Percentiles rank a stretch among this genome's conserved stretches.
These are phyloP conservation scores for Heliothis virescens DNA, from an alignment of 1,140 invertebrate genomes.

Conservation along the genomic window DNA sequence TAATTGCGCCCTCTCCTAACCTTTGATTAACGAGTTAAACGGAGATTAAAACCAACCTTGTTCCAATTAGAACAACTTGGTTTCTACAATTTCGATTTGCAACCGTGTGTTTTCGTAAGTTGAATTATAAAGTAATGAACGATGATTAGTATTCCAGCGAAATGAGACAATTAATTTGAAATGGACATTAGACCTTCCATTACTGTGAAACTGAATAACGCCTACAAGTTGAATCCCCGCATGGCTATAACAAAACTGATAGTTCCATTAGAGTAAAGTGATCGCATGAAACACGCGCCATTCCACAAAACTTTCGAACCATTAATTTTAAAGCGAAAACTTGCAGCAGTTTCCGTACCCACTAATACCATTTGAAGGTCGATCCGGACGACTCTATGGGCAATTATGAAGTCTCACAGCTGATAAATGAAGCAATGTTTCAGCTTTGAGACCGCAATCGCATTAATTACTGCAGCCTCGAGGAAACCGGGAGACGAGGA, in stretches of 20 bases:
- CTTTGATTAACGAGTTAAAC: constrained; percentile 2
- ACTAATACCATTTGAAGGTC: constrained; percentile 24
- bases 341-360: constrained; percentile 11
- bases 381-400: constrained; percentile 21
- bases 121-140: no score
- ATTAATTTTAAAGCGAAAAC: constrained; percentile 36
- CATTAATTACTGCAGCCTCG: constrained; percentile 19
- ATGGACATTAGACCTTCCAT: no score
- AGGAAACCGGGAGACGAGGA: not conserved
- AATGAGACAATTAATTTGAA: no score
- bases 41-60: not conserved
- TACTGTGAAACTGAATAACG: no score
- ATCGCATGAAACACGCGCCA: constrained; percentile 7
- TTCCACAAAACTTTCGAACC: constrained; percentile 8
- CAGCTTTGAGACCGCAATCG: constrained; percentile 21
- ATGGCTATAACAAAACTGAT: not conserved
- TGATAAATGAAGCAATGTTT: constrained; percentile 39
- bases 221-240: no score
- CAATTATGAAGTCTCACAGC: constrained; percentile 32
- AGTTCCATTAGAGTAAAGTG: not conserved
- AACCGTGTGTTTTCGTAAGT: not conserved
- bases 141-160: no score
- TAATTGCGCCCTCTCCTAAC: constrained; percentile 15
- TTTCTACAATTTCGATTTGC: not conserved
- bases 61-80: not conserved